Base-by-base conservation (phyloP, 2,113 vertebrate genomes). In the Sminthopsis crassicaudata region DNA sequence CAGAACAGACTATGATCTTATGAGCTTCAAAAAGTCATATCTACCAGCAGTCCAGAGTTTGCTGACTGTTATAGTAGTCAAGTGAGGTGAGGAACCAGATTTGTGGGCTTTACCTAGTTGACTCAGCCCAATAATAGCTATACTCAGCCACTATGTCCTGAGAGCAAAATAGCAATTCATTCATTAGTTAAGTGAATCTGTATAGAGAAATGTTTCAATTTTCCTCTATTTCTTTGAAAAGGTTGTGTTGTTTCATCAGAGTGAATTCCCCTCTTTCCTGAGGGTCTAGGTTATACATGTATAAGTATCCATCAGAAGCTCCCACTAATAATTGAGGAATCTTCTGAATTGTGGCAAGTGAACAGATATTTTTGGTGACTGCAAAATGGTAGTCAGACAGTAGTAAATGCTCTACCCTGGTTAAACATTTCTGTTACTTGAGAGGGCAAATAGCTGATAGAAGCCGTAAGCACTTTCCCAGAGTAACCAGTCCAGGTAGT, bases 341-440 rank as follows among this genome's bases (percentile, higher is more conserved):
- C 98, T 99, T 99, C 98, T 99, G 99, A 97, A 99, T 99, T 96
- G 99, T 99, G 97, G 99, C 99, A 91, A 99, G 98, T 0, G 99
- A 98, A 93, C 99, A 99, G 98, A 99, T 99, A 98, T 99, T 99
- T 98, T 99, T 99, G n/a, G 98, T 99, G 99, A 93, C 99, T 99
- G 0, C 99, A 99, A 99, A 99, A 99, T 0, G 99, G 99, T 98
- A 99, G 98, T 60, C 99, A 99, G 42, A 99, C 99, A 0, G 99
- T 99, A 91, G 99, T 99, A 50, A 99, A 99, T 96, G 99, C 99
- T 97, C 99, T 98, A 0, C 99, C 99, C 98, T 99, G 99, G 96
- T 99, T 99, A 98, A 99, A 99, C 99, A 99, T 99, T 96, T 99
- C 99, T 0, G 99, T 99, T 53, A 99, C 99, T 98, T 99, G 99